Conservation (phyloP, 2,888 invertebrate species). For the Eilema griseolum region DNA sequence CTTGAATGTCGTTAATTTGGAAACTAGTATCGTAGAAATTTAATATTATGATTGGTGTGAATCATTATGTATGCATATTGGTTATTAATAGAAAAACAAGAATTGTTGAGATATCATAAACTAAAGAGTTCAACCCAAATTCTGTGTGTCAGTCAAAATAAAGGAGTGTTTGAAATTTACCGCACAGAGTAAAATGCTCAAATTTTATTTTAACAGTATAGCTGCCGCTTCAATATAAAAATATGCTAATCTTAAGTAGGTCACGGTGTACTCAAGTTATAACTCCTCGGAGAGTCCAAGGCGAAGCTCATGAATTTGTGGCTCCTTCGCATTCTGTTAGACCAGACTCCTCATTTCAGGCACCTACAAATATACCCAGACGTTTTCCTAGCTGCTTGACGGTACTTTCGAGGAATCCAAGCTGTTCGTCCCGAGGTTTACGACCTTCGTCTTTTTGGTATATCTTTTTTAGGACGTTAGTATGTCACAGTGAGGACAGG, state of each 20-base stretch:
- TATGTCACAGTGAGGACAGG: neutral
- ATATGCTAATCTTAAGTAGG: slow-evolving; percentile 2
- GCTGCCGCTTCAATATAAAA: neutral
- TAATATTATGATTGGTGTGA: too few species aligned
- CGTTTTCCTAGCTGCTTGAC: slow-evolving; percentile 17
- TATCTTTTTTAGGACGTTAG: neutral
- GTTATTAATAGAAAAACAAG: too few species aligned
- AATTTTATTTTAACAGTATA: neutral
- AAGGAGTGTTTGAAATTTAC: neutral
- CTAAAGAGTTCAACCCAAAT: too few species aligned
- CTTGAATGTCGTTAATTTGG: neutral
- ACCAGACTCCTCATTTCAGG: slow-evolving; percentile 31
- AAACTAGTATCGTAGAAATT: neutral
- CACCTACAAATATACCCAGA: slow-evolving; percentile 19
- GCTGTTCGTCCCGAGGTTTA: neutral
- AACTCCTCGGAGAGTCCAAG: slow-evolving; percentile 19
- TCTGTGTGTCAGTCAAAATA: too few species aligned
- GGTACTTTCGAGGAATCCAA: slow-evolving; percentile 7
- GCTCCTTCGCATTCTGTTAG: neutral
- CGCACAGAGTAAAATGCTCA: neutral
- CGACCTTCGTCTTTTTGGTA: neutral
- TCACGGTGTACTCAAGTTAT: slow-evolving; percentile 19
- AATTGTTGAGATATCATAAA: too few species aligned
- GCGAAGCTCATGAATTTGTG: neutral
- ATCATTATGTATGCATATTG: too few species aligned